Conservation (phyloP, 2,888 invertebrate species). For the Melanostoma mellinum region DNA sequence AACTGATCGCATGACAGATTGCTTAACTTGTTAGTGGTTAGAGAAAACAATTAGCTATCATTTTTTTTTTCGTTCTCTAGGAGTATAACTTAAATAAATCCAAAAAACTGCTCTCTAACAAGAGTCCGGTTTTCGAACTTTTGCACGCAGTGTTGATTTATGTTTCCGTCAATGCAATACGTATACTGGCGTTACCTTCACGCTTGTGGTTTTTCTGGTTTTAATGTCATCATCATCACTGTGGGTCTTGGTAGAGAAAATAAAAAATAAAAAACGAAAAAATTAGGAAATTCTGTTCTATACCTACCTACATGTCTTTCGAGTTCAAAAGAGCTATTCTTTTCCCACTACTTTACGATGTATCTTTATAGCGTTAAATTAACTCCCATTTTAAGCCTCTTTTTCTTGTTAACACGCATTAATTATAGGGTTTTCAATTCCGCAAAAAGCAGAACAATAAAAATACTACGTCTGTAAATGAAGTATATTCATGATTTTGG, state of each 20-base stretch:
- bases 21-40: conserved; percentile 24
- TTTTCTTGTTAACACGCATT: neutral
- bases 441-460: neutral
- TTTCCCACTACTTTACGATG: too few species aligned
- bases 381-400: too few species aligned
- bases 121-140: conserved; percentile 18
- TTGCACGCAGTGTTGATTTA: conserved; percentile 33
- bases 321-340: too few species aligned
- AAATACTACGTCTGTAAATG: neutral
- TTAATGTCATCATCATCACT: conserved; percentile 45
- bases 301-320: too few species aligned
- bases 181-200: conserved; percentile 52
- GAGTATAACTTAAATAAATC: conserved; percentile 9
- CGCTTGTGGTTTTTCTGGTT: conserved; percentile 39
- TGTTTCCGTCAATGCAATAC: conserved; percentile 41
- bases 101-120: conserved; percentile 23
- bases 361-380: too few species aligned
- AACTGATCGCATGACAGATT: conserved; percentile 36
- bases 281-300: too few species aligned
- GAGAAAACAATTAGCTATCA: conserved; percentile 14
- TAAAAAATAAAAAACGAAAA: neutral
- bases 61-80: conserved; percentile 3
- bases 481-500: neutral
- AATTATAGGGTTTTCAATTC: neutral
- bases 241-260: conserved; percentile 7